Conservation (phyloP, 2,797 vertebrate species). For the Chaenodraco wilsoni region DNA sequence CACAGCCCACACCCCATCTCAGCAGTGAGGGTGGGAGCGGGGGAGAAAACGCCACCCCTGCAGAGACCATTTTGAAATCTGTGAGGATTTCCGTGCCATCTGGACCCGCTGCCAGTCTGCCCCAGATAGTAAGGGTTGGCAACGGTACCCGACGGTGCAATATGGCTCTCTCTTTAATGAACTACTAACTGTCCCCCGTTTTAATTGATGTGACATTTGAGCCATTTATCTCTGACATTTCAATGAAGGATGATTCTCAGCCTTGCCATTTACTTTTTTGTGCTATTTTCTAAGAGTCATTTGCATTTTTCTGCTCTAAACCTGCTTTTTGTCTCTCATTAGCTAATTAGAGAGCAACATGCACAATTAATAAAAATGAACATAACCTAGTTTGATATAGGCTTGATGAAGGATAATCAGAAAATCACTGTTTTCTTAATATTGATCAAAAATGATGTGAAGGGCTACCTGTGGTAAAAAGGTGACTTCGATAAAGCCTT, state of each 20-base stretch:
- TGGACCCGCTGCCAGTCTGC: slow-evolving; percentile 86
- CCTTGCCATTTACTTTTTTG: slow-evolving; percentile 86
- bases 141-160: slow-evolving; percentile 86
- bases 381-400: slow-evolving; percentile 83
- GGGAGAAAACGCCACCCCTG: slow-evolving; percentile 82
- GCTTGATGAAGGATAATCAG: slow-evolving; percentile 81
- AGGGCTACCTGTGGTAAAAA: slow-evolving; percentile 81
- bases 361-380: slow-evolving; percentile 84
- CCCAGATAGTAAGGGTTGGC: slow-evolving; percentile 86
- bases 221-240: slow-evolving; percentile 88
- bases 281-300: slow-evolving; percentile 85
- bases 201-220: slow-evolving; percentile 89
- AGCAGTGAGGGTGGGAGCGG: slow-evolving; percentile 79
- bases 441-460: slow-evolving; percentile 79
- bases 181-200: slow-evolving; percentile 87
- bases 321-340: slow-evolving; percentile 83
- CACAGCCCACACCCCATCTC: slow-evolving; percentile 81
- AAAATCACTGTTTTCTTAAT: slow-evolving; percentile 79
- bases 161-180: slow-evolving; percentile 88
- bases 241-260: slow-evolving; percentile 86
- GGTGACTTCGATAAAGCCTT: slow-evolving; percentile 80
- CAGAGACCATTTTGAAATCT: slow-evolving; percentile 87
- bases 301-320: slow-evolving; percentile 83
- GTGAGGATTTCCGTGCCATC: slow-evolving; percentile 86
- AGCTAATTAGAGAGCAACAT: slow-evolving; percentile 83